phyloP scores from a whole-genome alignment of 2,113 vertebrate species.

The Antidorcas marsupialis region DNA sequence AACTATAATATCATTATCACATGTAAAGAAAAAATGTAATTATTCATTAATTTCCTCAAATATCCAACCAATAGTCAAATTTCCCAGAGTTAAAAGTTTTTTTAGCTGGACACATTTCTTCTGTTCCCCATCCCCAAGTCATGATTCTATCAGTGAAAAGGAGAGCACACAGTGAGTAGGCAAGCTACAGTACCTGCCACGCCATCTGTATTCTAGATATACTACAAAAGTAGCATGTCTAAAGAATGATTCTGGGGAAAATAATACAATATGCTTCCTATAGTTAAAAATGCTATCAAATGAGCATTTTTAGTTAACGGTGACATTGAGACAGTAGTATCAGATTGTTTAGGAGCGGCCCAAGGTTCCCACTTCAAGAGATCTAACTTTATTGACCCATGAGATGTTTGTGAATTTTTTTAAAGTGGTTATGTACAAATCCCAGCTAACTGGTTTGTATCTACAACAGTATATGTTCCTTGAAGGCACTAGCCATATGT shows the following conservation, averaged over 20 bases:
- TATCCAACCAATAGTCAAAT: background rate
- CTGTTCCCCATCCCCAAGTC: background rate
- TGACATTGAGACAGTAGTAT: background rate
- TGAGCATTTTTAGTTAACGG: background rate
- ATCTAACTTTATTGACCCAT: background rate
- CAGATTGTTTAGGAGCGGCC: background rate
- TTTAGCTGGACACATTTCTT: background rate
- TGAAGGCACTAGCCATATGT: background rate
- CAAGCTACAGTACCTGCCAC: background rate
- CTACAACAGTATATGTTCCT: background rate
- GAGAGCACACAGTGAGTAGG: background rate
- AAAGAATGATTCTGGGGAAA: background rate
- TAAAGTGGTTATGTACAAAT: background rate
- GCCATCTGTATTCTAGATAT: background rate
- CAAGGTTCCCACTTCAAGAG: background rate
- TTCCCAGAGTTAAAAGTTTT: background rate
- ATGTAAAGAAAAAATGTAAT: background rate
- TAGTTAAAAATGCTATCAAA: background rate
- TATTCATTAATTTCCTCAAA: background rate
- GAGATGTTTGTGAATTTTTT: background rate
- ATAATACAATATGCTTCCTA: background rate
- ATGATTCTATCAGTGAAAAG: background rate
- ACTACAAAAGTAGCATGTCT: background rate
- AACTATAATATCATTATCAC: background rate
- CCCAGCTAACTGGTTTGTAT: background rate